Evolutionary conservation across 2,888 invertebrate species (phyloP), one percentile per base, ranked within the genome.

Genomic region (Acholoe squamosa): DNA sequence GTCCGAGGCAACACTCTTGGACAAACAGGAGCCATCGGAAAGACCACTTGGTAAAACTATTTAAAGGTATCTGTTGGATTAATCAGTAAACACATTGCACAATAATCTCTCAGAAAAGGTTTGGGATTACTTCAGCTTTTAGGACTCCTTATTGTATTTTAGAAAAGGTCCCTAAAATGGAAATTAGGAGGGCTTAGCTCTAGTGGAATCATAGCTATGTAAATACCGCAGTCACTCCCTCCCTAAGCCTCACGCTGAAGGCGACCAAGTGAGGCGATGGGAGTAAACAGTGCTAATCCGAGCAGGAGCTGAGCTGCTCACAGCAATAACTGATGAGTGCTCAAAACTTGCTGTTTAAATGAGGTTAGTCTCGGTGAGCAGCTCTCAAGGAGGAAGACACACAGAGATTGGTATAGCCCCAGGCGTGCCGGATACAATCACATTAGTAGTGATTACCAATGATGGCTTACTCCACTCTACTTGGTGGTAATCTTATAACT

Each of bases 371-470:
- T 43, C 43, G 22, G 61, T 3, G 61, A 61, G 61, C 61, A 19
- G 61, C 61, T 61, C 61, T 3, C 14, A 14, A 61, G 22, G 61
- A 61, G 61, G 22, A 61, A 43, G 43, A 19, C 61, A n/a, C 61
- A 61, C 61, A 61, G 61, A 61, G 61, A 61, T 61, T 61, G 61
- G 61, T 19, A 61, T 19, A n/a, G 61, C 61, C 61, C 22, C 61
- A 3, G 61, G 61, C 61, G 61, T n/a, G 61, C 61, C 61, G 61
- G 61, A 61, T 61, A 61, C 61, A 61, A 61, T 61, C 61, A 61
- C 61, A 61, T 61, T 61, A 61, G 61, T 61, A 61, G 61, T 61
- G 61, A 61, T 61, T 61, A n/a, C n/a, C 61, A 14, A 61, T 61
- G 61, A 61, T 19, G 61, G 14, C 61, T 61, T 61, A 3, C n/a